These are phyloP conservation scores for Molorchus minor DNA, from an alignment of 2,888 invertebrate species.

Conservation along the genomic window DNA sequence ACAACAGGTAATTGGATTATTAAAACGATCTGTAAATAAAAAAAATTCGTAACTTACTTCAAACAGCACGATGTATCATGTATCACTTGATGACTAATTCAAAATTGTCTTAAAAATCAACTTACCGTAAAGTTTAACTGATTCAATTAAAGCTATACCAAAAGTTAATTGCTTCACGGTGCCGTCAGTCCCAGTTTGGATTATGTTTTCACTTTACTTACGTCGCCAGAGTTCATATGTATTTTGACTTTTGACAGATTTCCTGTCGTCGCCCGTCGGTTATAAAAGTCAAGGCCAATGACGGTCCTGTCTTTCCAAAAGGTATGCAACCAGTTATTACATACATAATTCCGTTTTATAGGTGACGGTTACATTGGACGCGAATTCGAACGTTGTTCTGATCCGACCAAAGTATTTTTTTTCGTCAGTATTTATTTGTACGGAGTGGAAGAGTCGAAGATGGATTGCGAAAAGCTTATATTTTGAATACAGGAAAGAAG, in stretches of 20 bases:
- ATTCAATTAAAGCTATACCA: conserved; percentile 31
- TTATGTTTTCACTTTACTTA: conserved; percentile 12
- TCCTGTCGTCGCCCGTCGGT: conserved; percentile 5
- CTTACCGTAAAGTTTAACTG: conserved; percentile 32
- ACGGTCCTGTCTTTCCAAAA: neutral
- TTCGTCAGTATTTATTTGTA: too few relatives aligned
- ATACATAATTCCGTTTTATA: too few relatives aligned
- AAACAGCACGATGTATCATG: conserved; percentile 9
- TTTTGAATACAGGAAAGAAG: too few relatives aligned
- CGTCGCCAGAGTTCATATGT: conserved; percentile 7
- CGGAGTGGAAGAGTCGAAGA: too few relatives aligned
- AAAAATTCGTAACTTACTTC: conserved; percentile 36
- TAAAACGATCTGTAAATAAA: conserved; percentile 42
- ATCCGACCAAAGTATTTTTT: too few relatives aligned
- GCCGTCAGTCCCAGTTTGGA: neutral
- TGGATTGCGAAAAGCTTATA: too few relatives aligned
- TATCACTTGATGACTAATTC: conserved; percentile 30
- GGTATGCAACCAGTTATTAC: neutral
- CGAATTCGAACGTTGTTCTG: too few relatives aligned
- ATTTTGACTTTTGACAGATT: conserved; percentile 25
- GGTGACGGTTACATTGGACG: too few relatives aligned
- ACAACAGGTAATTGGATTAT: conserved; percentile 34
- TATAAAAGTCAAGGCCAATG: conserved; percentile 12
- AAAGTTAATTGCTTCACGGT: conserved; percentile 25
- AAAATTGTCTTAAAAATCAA: conserved; percentile 26